Evolutionary conservation across 1,140 invertebrate species (phyloP).

Genomic region (Megathymus violae): DNA sequence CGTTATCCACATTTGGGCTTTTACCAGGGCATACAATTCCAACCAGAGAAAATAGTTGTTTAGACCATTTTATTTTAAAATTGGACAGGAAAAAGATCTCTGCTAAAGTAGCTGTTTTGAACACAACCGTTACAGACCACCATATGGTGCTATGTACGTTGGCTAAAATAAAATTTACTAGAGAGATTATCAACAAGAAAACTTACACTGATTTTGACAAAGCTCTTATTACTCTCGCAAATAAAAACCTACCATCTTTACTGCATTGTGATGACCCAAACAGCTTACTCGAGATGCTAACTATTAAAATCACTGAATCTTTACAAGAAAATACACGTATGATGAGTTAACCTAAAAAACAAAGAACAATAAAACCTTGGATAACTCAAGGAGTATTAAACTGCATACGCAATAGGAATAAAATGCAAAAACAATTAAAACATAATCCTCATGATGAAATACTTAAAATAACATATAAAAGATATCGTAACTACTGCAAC

Average conservation of each 20-base stretch:
- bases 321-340: neutral
- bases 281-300: neutral
- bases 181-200: neutral
- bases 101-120: neutral
- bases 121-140: neutral
- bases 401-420: neutral
- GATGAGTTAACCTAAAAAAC: neutral
- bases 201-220: constrained; percentile 1
- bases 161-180: neutral
- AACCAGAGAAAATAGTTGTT: neutral
- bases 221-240: neutral
- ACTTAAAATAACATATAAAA: constrained; percentile 2
- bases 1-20: neutral
- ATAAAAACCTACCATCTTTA: neutral
- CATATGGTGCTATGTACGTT: neutral
- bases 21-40: constrained; percentile 2
- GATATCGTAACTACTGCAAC: neutral
- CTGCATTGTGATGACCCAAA: neutral
- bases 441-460: neutral
- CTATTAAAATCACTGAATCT: neutral
- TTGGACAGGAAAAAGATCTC: neutral
- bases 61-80: neutral
- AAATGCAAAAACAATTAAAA: neutral
- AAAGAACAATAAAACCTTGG: constrained; percentile 1
- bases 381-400: neutral